Evolutionary conservation across 2,888 invertebrate species (phyloP).

Genomic region (Epinotia demarniana): DNA sequence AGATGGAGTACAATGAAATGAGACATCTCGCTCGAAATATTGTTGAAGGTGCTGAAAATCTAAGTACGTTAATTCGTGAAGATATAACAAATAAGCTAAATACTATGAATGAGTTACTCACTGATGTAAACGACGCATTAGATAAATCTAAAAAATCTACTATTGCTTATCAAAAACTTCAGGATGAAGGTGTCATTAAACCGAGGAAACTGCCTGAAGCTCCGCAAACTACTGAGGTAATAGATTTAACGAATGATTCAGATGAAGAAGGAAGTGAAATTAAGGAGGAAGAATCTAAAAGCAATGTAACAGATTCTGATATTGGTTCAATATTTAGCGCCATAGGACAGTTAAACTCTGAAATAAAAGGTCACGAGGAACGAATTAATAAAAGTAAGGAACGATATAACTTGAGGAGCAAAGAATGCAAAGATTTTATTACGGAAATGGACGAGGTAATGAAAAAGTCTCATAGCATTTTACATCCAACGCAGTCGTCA

Average conservation of each 20-base stretch:
- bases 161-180: slow-evolving; percentile 69
- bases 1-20: slow-evolving; percentile 75
- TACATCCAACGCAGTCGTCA: slow-evolving; percentile 61
- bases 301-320: slow-evolving; percentile 62
- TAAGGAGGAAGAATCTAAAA: slow-evolving; percentile 41
- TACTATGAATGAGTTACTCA: slow-evolving; percentile 77
- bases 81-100: slow-evolving; percentile 81
- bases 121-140: slow-evolving; percentile 76
- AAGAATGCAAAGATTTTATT: slow-evolving; percentile 74
- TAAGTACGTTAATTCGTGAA: slow-evolving; percentile 74
- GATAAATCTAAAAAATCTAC: slow-evolving; percentile 76
- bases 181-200: slow-evolving; percentile 61
- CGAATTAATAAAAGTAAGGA: slow-evolving; percentile 70
- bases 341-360: slow-evolving; percentile 70
- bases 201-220: slow-evolving; percentile 47
- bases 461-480: slow-evolving; percentile 68
- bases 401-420: slow-evolving; percentile 68
- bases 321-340: slow-evolving; percentile 72
- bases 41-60: slow-evolving; percentile 76
- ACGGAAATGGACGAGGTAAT: slow-evolving; percentile 75
- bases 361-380: slow-evolving; percentile 70
- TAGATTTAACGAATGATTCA: slow-evolving; percentile 47
- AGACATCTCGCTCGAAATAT: slow-evolving; percentile 72
- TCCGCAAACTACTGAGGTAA: slow-evolving; percentile 10
- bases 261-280: slow-evolving; percentile 28